phyloP scores from a whole-genome alignment of 2,113 vertebrate species.

The Aegotheles bennettii region DNA sequence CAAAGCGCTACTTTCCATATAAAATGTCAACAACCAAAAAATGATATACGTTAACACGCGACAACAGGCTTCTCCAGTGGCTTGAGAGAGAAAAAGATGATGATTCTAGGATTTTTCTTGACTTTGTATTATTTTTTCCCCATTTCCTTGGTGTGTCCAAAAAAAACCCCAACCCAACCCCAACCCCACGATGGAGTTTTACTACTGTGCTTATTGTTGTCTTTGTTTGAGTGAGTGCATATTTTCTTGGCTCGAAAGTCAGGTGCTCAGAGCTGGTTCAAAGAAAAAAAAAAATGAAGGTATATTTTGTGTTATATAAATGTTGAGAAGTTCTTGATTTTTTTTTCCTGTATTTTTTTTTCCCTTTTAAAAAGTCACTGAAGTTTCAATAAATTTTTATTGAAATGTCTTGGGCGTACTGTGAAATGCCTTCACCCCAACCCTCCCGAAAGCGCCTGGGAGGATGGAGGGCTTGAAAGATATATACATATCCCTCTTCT shows the following conservation, averaged over 20 bases:
- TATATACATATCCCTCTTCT: neutral
- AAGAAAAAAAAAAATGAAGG: slow-evolving; percentile 81
- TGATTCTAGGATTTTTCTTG: slow-evolving; percentile 36
- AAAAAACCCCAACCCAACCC: neutral
- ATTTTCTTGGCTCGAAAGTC: slow-evolving; percentile 59
- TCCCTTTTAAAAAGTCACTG: slow-evolving; percentile 80
- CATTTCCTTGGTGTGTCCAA: slow-evolving; percentile 60
- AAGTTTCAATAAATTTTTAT: slow-evolving; percentile 92
- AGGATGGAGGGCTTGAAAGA: slow-evolving; percentile 16
- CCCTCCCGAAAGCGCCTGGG: neutral
- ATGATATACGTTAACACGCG: slow-evolving; percentile 21
- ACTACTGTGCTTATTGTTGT: slow-evolving; percentile 59
- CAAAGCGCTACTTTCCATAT: slow-evolving; percentile 67
- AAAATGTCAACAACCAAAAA: neutral
- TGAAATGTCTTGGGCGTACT: slow-evolving; percentile 69
- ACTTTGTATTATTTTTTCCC: slow-evolving; percentile 58
- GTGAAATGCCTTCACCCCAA: slow-evolving; percentile 50
- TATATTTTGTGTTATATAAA: slow-evolving; percentile 88
- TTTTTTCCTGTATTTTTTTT: slow-evolving; percentile 73
- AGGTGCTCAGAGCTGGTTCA: slow-evolving; percentile 73
- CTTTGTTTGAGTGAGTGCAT: slow-evolving; percentile 63
- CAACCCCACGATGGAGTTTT: slow-evolving; percentile 34
- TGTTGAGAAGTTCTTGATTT: slow-evolving; percentile 79
- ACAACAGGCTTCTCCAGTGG: slow-evolving; percentile 79
- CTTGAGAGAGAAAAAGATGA: slow-evolving; percentile 59